phyloP scores from a whole-genome alignment of 37 sponge, comb jelly and placozoan genomes.

The Oscarella lobularis region DNA sequence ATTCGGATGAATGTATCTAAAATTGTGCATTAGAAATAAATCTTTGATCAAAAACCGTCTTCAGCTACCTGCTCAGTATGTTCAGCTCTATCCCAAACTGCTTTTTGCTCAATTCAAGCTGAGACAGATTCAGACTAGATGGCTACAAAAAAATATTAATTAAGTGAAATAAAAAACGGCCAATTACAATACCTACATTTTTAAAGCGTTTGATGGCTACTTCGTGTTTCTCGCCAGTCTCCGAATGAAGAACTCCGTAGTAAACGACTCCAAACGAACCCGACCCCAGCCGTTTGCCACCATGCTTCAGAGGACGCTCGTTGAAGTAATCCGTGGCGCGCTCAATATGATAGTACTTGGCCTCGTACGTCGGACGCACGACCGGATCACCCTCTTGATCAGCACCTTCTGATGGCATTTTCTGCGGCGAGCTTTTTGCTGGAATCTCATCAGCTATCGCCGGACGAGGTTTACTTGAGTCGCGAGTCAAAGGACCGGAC shows the following conservation, averaged over 20 bases:
- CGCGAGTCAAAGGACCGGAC: too few relatives aligned
- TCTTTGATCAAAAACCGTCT: not conserved
- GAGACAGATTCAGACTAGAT: not conserved
- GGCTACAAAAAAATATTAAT: not conserved
- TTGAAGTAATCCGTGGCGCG: not conserved
- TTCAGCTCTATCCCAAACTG: not conserved
- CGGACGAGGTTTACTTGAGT: too few relatives aligned
- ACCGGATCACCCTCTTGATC: too few relatives aligned
- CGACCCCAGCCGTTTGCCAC: not conserved
- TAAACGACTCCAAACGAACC: not conserved
- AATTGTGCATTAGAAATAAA: not conserved
- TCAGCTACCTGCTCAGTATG: not conserved
- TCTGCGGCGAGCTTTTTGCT: too few relatives aligned
- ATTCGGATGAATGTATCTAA: not conserved
- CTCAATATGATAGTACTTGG: not conserved
- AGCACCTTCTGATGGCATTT: too few relatives aligned
- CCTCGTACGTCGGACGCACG: not conserved
- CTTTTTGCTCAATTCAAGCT: not conserved
- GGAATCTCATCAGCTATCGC: too few relatives aligned
- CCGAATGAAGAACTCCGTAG: not conserved
- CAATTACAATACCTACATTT: not conserved
- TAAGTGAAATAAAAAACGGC: not conserved
- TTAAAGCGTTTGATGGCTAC: conserved; percentile 1
- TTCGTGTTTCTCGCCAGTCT: not conserved
- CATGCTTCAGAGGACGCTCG: not conserved